These are phyloP conservation scores for Macquaria australasica DNA, from an alignment of 2,113 vertebrate species.

Conservation along the genomic window DNA sequence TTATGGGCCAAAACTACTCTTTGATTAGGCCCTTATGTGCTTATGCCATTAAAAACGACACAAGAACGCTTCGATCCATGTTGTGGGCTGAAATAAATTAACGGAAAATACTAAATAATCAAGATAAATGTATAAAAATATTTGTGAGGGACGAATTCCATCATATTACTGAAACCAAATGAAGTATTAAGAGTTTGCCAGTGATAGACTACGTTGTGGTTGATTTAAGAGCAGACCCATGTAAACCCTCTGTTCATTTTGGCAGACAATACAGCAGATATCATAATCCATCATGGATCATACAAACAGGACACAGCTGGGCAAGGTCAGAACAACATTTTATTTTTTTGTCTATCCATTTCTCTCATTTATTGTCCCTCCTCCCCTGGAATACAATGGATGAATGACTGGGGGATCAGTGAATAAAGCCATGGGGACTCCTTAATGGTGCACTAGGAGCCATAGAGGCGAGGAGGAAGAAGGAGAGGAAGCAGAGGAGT, in stretches of 20 bases:
- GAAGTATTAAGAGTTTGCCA: conserved; percentile 15
- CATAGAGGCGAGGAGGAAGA: conserved; percentile 48
- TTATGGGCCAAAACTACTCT: conserved; percentile 34
- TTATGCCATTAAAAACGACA: conserved; percentile 21
- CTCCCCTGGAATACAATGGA: conserved; percentile 30
- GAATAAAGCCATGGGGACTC: conserved; percentile 67
- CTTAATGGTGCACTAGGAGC: conserved; percentile 65
- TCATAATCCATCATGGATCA: conserved; percentile 40
- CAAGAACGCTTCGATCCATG: background rate
- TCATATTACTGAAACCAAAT: conserved; percentile 27
- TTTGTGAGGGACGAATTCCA: conserved; percentile 20
- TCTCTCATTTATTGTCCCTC: conserved; percentile 42
- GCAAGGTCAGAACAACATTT: conserved; percentile 30
- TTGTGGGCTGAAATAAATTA: conserved; percentile 9
- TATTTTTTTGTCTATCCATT: conserved; percentile 12
- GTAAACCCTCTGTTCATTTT: conserved; percentile 33
- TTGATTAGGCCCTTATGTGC: conserved; percentile 2
- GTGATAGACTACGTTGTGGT: background rate
- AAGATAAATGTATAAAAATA: conserved; percentile 26
- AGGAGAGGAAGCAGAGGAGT: conserved; percentile 46
- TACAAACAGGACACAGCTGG: conserved; percentile 17
- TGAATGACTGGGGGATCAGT: conserved; percentile 51
- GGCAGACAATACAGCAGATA: conserved; percentile 29
- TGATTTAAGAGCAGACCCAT: conserved; percentile 41
- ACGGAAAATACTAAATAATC: conserved; percentile 1